Conservation (phyloP, 2,888 invertebrate species). For the Julus scanicus region DNA sequence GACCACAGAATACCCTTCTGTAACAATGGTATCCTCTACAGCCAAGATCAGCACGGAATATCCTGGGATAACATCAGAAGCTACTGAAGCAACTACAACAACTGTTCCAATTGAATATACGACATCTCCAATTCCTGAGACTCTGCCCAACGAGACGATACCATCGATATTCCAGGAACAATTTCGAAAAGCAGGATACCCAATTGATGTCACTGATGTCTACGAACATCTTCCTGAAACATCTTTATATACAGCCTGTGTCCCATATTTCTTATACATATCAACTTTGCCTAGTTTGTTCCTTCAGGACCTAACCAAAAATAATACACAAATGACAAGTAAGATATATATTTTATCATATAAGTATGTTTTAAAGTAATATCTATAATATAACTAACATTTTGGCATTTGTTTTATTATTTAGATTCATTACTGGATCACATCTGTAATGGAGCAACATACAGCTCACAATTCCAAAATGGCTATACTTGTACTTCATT, state of each 20-base stretch:
- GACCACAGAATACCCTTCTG: conserved; percentile 46
- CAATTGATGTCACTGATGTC: conserved; percentile 46
- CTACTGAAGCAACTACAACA: not conserved
- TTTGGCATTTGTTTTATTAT: not conserved
- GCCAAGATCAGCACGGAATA: not conserved
- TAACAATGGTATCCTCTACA: not conserved
- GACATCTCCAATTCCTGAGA: not conserved
- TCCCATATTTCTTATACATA: conserved; percentile 49
- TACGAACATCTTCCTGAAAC: conserved; percentile 32
- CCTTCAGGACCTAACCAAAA: conserved; percentile 43
- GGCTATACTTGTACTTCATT: conserved; percentile 48
- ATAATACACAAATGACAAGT: conserved; percentile 34
- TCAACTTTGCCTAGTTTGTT: conserved; percentile 13
- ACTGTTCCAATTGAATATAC: not conserved
- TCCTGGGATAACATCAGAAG: conserved; percentile 7
- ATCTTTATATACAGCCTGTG: conserved; percentile 49
- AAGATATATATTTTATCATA: not conserved
- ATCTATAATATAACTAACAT: not conserved
- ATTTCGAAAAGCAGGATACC: conserved; percentile 49
- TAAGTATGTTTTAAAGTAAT: not conserved
- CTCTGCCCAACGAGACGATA: conserved; percentile 44
- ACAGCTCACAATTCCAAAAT: conserved; percentile 13
- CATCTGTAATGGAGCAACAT: conserved; percentile 50
- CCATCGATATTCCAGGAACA: conserved; percentile 50
- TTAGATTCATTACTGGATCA: conserved; percentile 48